A percentile compares a stretch with the other conserved stretches of the same genome.
These are phyloP conservation scores for Drosophila yooni DNA, from an alignment of 2,888 invertebrate genomes.

Conservation along the genomic window DNA sequence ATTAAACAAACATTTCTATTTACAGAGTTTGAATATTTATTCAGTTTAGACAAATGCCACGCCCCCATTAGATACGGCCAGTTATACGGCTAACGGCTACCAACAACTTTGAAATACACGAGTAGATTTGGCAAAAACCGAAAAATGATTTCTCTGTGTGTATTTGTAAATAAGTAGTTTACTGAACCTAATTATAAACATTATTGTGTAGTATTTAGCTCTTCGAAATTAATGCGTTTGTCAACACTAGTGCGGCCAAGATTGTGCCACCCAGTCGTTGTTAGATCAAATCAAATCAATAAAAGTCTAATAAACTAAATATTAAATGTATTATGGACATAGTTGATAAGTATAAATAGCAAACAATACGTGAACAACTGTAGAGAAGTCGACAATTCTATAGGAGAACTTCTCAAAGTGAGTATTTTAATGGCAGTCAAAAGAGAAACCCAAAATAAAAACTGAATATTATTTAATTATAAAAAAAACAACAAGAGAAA, in stretches of 20 bases:
- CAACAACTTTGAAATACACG: constrained; percentile 13
- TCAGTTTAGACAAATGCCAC: constrained; percentile 59
- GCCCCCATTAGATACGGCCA: constrained; percentile 16
- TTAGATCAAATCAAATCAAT: constrained; percentile 48
- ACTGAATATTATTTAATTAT: constrained; percentile 54
- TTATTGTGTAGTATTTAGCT: constrained; percentile 55
- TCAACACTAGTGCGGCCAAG: constrained; percentile 53
- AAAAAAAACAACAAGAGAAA: constrained; percentile 25
- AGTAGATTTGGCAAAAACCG: constrained; percentile 30
- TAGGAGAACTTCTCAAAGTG: constrained; percentile 58
- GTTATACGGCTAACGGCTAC: constrained; percentile 1
- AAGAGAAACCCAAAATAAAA: constrained; percentile 48
- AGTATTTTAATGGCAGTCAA: constrained; percentile 56
- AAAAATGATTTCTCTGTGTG: constrained; percentile 50
- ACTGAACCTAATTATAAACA: constrained; percentile 43
- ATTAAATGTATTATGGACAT: constrained; percentile 49
- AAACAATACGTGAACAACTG: constrained; percentile 40
- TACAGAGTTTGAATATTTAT: constrained; percentile 70
- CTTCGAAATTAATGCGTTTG: constrained; percentile 53
- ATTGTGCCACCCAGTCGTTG: constrained; percentile 46
- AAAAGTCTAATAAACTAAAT: constrained; percentile 24
- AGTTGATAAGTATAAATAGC: constrained; percentile 54
- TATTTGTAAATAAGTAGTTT: constrained; percentile 67
- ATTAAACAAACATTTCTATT: constrained; percentile 64
- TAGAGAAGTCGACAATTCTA: constrained; percentile 40